A percentile compares a stretch with the other conserved stretches of the same genome.
These are phyloP conservation scores for Neopipo cinnamomea DNA, from an alignment of 2,113 vertebrate genomes.

Conservation along the genomic window DNA sequence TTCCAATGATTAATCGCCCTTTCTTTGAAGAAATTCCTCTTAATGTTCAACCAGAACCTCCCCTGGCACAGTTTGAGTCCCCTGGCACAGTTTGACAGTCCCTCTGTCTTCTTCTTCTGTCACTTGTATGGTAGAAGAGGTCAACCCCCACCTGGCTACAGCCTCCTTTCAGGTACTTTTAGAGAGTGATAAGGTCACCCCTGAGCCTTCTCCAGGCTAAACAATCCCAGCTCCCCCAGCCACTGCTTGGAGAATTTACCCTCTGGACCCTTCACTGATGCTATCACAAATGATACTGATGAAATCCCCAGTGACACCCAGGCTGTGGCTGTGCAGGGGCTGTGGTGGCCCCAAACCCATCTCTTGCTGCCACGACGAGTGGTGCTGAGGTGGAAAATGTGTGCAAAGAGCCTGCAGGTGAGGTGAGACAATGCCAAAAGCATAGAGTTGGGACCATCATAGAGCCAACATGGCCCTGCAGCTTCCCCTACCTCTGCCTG, in stretches of 20 bases:
- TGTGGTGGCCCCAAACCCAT: no score
- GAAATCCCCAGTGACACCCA: no score
- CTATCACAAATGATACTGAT: accelerated
- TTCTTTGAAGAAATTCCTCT: not conserved
- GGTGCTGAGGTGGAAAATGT: not conserved
- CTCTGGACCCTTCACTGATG: no score
- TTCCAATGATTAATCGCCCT: not conserved
- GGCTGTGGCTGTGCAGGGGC: no score
- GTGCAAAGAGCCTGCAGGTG: accelerated
- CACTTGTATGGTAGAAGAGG: not conserved
- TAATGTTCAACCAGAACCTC: not conserved
- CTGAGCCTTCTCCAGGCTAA: not conserved
- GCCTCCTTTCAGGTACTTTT: not conserved
- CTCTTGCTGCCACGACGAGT: not conserved
- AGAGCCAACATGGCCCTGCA: accelerated
- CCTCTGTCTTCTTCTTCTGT: not conserved
- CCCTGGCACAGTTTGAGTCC: not conserved
- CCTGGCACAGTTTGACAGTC: no score
- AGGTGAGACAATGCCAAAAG: no score
- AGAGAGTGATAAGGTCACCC: not conserved
- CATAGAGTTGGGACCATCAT: accelerated
- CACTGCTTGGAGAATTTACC: accelerated
- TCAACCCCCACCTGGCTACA: not conserved
- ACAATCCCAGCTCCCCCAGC: not conserved
- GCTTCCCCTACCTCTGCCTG: not conserved